These are phyloP conservation scores for Dinoponera quadriceps DNA, from an alignment of 1,140 invertebrate species.

Conservation along the genomic window DNA sequence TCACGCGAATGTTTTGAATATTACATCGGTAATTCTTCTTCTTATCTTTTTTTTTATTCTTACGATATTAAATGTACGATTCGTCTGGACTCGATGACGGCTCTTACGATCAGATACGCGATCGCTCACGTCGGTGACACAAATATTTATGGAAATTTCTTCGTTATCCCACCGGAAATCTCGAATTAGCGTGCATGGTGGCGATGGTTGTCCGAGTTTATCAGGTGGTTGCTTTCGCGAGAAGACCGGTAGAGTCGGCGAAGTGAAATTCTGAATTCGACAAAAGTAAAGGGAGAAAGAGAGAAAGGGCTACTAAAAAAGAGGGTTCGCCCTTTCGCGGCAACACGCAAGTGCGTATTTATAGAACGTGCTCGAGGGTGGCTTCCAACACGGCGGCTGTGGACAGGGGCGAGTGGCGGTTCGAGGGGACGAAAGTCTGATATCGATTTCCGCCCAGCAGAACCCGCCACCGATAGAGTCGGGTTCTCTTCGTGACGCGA, in stretches of 20 bases:
- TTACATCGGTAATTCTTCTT: neutral
- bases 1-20: too few relatives aligned
- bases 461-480: constrained; percentile 22
- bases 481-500: constrained; percentile 13
- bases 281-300: neutral
- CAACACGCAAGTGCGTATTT: constrained; percentile 51
- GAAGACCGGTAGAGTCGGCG: neutral
- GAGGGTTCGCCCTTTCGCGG: neutral
- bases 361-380: constrained; percentile 40
- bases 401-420: constrained; percentile 21
- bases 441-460: constrained; percentile 61
- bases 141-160: constrained; percentile 25
- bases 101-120: neutral
- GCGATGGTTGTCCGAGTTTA: neutral
- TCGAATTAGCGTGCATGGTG: constrained; percentile 9
- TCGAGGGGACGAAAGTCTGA: constrained; percentile 62
- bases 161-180: constrained; percentile 13
- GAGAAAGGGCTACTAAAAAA: neutral
- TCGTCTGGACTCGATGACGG: constrained; percentile 2
- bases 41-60: neutral
- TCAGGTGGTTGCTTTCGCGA: neutral
- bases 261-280: constrained; percentile 18
- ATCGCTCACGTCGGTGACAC: neutral
- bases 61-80: neutral
- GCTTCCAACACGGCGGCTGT: constrained; percentile 12